A percentile compares a stretch with the other conserved stretches of the same genome.
Conservation (phyloP, 2,797 vertebrate genomes). For the Taenioides sp. region DNA sequence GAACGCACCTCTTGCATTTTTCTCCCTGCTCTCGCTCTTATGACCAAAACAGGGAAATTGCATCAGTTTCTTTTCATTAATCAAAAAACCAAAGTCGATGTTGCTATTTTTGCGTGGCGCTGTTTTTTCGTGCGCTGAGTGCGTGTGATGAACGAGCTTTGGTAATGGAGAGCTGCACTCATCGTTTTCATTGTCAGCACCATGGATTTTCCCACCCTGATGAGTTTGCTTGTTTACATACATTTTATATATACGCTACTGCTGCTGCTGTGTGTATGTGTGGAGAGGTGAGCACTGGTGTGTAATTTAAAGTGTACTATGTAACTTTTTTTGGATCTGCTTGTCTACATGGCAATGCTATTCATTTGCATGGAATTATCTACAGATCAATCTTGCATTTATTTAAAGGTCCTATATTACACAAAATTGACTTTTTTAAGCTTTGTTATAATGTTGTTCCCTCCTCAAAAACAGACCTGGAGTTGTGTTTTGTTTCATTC, state of each 20-base stretch:
- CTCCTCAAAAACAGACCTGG: too few relatives aligned
- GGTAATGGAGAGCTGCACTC: conserved; percentile 70
- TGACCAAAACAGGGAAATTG: conserved; percentile 76
- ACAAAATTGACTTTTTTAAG: too few relatives aligned
- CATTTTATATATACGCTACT: conserved; percentile 17
- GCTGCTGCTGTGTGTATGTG: conserved; percentile 8
- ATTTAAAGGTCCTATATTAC: too few relatives aligned
- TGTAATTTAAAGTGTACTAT: not conserved
- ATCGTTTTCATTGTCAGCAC: conserved; percentile 74
- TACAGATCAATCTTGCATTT: too few relatives aligned
- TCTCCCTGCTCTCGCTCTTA: conserved; percentile 50
- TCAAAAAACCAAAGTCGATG: conserved; percentile 79
- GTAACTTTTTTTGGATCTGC: not conserved
- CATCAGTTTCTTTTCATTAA: conserved; percentile 81
- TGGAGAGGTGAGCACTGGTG: not conserved
- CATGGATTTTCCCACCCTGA: conserved; percentile 69
- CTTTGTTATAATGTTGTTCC: too few relatives aligned
- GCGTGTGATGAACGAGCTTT: conserved; percentile 78
- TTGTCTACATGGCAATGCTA: not conserved
- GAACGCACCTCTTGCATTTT: conserved; percentile 72
- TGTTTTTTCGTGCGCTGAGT: conserved; percentile 41
- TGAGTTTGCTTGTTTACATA: conserved; percentile 68
- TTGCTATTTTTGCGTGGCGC: conserved; percentile 42
- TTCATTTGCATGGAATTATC: too few relatives aligned
- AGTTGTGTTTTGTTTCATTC: too few relatives aligned